Evolutionary conservation across 2,797 vertebrate species (phyloP).

Genomic region (Nannoperca obscura): DNA sequence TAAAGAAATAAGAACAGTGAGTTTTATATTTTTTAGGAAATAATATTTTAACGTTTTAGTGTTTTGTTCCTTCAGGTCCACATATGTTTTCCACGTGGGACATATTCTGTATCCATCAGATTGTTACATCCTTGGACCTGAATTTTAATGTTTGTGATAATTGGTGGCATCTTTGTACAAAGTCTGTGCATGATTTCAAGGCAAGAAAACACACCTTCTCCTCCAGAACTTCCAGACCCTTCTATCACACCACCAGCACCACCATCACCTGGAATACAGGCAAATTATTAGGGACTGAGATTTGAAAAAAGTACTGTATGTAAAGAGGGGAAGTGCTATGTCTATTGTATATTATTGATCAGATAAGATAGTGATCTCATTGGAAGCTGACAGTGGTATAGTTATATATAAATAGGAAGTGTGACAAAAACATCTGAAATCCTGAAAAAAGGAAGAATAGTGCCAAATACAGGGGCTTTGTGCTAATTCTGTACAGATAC

Average conservation of each 20-base stretch:
- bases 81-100: not conserved
- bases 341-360: not conserved
- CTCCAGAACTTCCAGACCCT: conserved; percentile 82
- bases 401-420: no score
- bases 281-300: conserved; percentile 13
- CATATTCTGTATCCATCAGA: not conserved
- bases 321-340: not conserved
- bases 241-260: conserved; percentile 75
- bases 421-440: no score
- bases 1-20: not conserved
- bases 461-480: no score
- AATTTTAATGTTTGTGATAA: conserved; percentile 6
- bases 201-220: conserved; percentile 75
- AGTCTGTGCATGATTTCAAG: conserved; percentile 18
- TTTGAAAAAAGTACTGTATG: not conserved
- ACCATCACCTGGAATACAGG: conserved; percentile 71
- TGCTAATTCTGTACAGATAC: conserved; percentile 43
- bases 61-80: not conserved
- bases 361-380: no score
- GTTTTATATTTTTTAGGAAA: not conserved
- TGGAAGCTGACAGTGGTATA: no score
- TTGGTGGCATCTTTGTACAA: not conserved
- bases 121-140: not conserved
- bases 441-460: no score
- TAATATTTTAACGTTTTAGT: not conserved